Evolutionary conservation across 2,888 invertebrate genomes (phyloP), one percentile per base, ranked within the genome.

Genomic region (Hypsopygia costalis): DNA sequence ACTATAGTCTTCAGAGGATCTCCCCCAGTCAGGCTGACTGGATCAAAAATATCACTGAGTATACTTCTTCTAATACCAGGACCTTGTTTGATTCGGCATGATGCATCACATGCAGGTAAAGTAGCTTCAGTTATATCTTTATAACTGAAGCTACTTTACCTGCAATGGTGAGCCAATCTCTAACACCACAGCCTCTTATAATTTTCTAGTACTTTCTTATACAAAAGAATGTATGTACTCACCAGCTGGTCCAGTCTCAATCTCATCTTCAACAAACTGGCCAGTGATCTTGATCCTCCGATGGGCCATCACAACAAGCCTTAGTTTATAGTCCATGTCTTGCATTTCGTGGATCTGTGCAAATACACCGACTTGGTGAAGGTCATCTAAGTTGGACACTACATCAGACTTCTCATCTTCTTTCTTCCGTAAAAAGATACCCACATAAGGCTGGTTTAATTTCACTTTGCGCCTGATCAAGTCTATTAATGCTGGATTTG

Each of bases 321-420:
- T 90, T 35, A 98, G 76, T 70, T 94, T 94, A 65, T 96, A 97
- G 4, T 97, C 98, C 70, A 98, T 90, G 71, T 98, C 98, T 73
- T 98, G 98, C 86, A 99, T 92, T 81, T 99, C 99, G 58, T 98
- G 97, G 52, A 99, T 98, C 86, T 99, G 98, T 6, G 98, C 99
- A 81, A 99, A 99, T 1, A 98, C 97, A 6, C 99, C 99, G 16
- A 98, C 91, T 37, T 92, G 86, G 71, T 98, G 95, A 28, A 99
- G 90, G 50, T 99, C 98, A 46, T 94, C 93, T 16, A 98, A 66
- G 39, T 90, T 94, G 7, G 93, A 90, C 0, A 99, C 95, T 10
- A 97, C 90, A 69, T 98, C 98, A 0, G 93, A 90, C 51, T 97
- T 96, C 68, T 95, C 95, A 52, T 95, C 97, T 66, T 97, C 96